Base-by-base conservation (phyloP, 2,888 invertebrate genomes). In the Notodonta ziczac region DNA sequence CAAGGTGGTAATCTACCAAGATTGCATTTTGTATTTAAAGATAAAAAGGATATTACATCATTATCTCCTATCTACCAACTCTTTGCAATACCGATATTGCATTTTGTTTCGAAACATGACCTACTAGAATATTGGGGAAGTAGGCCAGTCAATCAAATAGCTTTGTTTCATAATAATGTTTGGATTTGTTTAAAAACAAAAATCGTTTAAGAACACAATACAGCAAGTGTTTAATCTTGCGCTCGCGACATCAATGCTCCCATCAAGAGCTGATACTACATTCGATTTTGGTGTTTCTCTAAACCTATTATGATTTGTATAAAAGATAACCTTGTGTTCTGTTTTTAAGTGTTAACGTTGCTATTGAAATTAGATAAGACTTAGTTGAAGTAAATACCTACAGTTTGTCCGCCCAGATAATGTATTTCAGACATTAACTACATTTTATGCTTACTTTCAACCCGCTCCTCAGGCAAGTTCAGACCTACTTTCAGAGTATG, bases 151-250 rank as follows among this genome's bases (percentile, higher is more conserved):
- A 51, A 51, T 24, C 24, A 10, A 51, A 2, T 10, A 24, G 10
- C 5, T 32, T 13, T 42, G 52, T 48, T 48, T 14, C n/a, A n/a
- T 48, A 48, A 48, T 48, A 32, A 13, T 32, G 12, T 14, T 14
- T 51, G 4, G 50, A 9, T 4, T 3, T 51, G 50, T 51, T 51
- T 10, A 16, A 14, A 51, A 51, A 51, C 51, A 51, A 6, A 24
- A 10, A 51, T 24, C 9, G 51, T 24, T 51, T 51, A 24, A 10
- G 14, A 51, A 24, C 24, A 51, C 7, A 24, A 24, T 9, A 51
- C 51, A 24, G 16, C 51, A 10, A n/a, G n/a, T 24, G 51, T 51
- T 51, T 51, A 51, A 51, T 8, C 24, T 51, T 51, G 24, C 51
- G 51, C 24, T 8, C 51, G 51, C 51, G 51, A 9, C 51, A 51